phyloP scores from a whole-genome alignment of 2,888 invertebrate species.

The Aphidius colemani region DNA sequence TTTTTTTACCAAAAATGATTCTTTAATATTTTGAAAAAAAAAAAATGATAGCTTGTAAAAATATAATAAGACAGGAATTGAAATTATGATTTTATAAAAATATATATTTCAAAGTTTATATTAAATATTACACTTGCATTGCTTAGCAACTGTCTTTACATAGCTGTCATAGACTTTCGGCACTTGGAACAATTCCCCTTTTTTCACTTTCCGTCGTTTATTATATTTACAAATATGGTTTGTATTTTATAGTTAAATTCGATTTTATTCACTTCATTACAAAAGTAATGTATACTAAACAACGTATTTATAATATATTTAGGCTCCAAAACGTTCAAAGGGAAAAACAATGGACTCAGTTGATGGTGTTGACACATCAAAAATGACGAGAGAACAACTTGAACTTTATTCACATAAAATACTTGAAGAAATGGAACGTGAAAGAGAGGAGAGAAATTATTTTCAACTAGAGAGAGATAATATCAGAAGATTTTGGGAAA shows the following conservation, averaged over 20 bases:
- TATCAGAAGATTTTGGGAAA: constrained; percentile 94
- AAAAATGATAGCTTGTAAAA: no score
- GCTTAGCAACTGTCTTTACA: no score
- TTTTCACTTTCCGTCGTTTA: no score
- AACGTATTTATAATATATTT: constrained; percentile 1
- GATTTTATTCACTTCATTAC: no score
- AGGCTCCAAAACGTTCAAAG: constrained; percentile 48
- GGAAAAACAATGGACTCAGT: constrained; percentile 56
- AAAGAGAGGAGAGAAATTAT: constrained; percentile 93
- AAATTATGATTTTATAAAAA: no score
- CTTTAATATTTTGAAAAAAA: no score
- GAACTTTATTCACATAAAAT: constrained; percentile 85
- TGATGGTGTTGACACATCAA: constrained; percentile 90
- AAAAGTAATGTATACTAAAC: no score
- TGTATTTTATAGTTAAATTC: neutral
- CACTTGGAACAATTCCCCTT: constrained; percentile 24
- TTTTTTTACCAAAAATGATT: no score
- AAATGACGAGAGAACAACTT: constrained; percentile 91
- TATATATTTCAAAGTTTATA: no score
- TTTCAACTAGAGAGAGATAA: constrained; percentile 95
- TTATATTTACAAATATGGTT: neutral
- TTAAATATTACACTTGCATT: no score
- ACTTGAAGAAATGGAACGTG: constrained; percentile 89
- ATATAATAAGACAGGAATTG: no score
- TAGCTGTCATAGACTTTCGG: constrained; percentile 23